Evolutionary conservation across 1,140 invertebrate genomes (phyloP), one percentile per base, ranked within the genome.

Genomic region (Epicauta chinensis): DNA sequence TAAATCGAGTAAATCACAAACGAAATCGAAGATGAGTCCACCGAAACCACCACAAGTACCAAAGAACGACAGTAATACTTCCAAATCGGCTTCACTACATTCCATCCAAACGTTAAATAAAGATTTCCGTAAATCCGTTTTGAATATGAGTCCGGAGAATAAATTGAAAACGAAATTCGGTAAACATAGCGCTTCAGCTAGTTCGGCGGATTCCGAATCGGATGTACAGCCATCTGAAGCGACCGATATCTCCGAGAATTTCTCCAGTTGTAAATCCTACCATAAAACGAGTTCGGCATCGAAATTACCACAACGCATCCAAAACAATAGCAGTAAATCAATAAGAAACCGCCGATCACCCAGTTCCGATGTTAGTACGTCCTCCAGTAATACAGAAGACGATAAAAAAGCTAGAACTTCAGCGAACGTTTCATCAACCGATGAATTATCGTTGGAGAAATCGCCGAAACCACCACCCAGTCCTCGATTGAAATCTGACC

Each of bases 81-180:
- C 74, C 52, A 73, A 73, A 68, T 44, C 70, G 12, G 67, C 69
- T 29, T 71, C 72, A 6, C 67, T 71, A 54, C 69, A 72, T 52
- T 64, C 66, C 39, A 65, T 73, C 41, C 72, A 75, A 51, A 73
- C 59, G 30, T 73, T 77, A 4, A 87, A 87, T 65, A 87, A 87
- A 70, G 84, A 87, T 64, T 87, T 87, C 61, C 73, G 85, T 9
- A 87, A 89, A 66, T 87, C 84, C 0, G 78, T 81, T 0, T 66
- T 87, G 6, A 89, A 87, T 64, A 84, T 85, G 76, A 80, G 79
- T 48, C 71, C 68, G 30, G 75, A 75, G 0, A 74, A 71, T 13
- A 65, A 69, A 29, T 62, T 68, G 0, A 71, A 71, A 13, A 64
- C 57, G 37, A 62, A 62, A 56, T 15, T 62, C 31, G 51, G 59